Conservation (phyloP, 2,113 vertebrate species). For the Aegotheles bennettii region DNA sequence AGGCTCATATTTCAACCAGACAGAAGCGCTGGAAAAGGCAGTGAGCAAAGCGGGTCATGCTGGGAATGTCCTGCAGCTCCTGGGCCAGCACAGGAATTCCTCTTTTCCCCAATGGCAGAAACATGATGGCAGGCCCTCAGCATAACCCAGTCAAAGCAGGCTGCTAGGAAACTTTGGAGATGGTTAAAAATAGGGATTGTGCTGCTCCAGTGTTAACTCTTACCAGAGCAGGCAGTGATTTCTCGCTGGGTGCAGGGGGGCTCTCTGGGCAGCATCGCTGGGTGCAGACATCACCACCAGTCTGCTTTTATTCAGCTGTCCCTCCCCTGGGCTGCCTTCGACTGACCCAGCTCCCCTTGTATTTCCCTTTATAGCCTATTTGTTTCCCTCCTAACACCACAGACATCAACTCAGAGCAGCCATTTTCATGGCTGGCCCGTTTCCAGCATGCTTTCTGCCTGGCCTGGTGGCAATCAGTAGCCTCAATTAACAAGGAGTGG, state of each 20-base stretch:
- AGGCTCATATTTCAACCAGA: background rate
- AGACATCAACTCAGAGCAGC: background rate
- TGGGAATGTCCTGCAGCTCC: background rate
- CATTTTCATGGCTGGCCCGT: background rate
- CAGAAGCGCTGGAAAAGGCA: background rate
- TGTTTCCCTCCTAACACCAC: background rate
- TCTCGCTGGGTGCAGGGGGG: background rate
- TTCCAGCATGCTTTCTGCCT: background rate
- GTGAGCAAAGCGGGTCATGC: background rate
- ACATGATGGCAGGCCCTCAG: background rate
- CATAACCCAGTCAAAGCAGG: background rate
- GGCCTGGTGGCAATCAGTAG: background rate
- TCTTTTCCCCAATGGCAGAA: conserved; percentile 15
- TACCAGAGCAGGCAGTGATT: background rate
- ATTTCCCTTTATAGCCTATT: background rate
- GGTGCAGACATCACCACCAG: background rate
- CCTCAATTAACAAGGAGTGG: background rate
- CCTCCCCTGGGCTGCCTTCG: background rate
- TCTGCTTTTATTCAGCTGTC: background rate
- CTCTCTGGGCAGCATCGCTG: background rate
- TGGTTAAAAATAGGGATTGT: background rate
- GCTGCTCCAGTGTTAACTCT: background rate
- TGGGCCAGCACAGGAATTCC: background rate
- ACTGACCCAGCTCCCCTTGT: background rate
- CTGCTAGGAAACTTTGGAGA: background rate